A percentile compares a stretch with the other conserved stretches of the same genome.
Conservation (phyloP, 2,888 invertebrate genomes). For the Stomorhina lunata region DNA sequence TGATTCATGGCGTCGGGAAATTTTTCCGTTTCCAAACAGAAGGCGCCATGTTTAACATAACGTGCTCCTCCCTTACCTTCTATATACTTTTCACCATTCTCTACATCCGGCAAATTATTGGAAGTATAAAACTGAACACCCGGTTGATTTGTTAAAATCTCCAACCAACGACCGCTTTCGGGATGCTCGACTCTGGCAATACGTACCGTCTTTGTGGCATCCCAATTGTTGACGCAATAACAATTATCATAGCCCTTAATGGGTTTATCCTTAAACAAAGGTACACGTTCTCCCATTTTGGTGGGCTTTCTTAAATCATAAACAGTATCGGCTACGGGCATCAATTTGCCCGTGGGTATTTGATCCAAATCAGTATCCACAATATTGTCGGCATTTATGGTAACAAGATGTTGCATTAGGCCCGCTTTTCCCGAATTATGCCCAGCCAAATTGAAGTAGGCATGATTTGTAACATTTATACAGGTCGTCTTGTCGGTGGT, state of each 20-base stretch:
- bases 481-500: constrained; percentile 89
- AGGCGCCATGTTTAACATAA: constrained; percentile 88
- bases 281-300: constrained; percentile 58
- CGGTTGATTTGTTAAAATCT: constrained; percentile 92
- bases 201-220: constrained; percentile 78
- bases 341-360: constrained; percentile 87
- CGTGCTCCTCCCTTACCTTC: constrained; percentile 85
- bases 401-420: constrained; percentile 85
- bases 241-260: constrained; percentile 88
- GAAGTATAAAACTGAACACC: constrained; percentile 95
- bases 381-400: constrained; percentile 88
- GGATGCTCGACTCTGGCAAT: constrained; percentile 86
- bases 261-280: constrained; percentile 38
- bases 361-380: constrained; percentile 86
- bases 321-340: constrained; percentile 85
- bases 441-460: constrained; percentile 95
- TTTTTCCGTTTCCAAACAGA: constrained; percentile 94
- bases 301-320: constrained; percentile 83
- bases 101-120: constrained; percentile 85
- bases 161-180: constrained; percentile 86
- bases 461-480: constrained; percentile 91
- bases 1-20: constrained; percentile 94
- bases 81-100: constrained; percentile 81
- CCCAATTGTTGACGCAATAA: constrained; percentile 57
- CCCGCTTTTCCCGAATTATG: constrained; percentile 84